Evolutionary conservation across 2,888 invertebrate species (phyloP).

Genomic region (Cenopis cana): DNA sequence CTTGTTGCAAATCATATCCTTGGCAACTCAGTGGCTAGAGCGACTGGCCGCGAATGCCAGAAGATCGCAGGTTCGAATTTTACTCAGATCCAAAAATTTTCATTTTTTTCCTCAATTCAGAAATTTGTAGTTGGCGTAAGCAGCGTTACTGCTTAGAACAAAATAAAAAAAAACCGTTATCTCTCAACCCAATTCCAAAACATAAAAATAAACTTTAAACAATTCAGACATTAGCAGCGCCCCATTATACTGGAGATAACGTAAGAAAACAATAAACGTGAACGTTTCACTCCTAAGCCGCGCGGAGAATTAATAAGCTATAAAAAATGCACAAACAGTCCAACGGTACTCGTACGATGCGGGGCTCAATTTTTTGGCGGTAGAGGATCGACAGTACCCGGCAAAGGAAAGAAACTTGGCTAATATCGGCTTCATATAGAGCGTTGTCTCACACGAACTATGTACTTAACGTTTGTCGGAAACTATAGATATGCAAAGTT

Average conservation of each 20-base stretch:
- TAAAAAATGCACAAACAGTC: slow-evolving; percentile 54
- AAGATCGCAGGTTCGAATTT: no score
- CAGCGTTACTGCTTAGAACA: background rate
- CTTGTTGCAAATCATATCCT: no score
- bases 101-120: no score
- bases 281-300: slow-evolving; percentile 51
- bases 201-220: slow-evolving; percentile 16
- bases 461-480: no score
- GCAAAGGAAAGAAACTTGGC: no score
- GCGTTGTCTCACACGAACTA: no score
- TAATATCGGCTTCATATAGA: no score
- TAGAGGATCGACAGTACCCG: background rate
- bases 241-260: slow-evolving; percentile 28
- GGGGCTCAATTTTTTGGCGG: slow-evolving; percentile 16
- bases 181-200: background rate
- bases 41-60: no score
- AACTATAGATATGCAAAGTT: no score
- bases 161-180: background rate
- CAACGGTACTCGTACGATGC: slow-evolving; percentile 40
- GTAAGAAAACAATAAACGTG: slow-evolving; percentile 51
- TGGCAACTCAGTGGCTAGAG: no score
- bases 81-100: no score
- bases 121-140: no score
- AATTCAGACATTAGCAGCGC: slow-evolving; percentile 18
- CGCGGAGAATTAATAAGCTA: slow-evolving; percentile 52